These are phyloP conservation scores for Drosophila hydei DNA, from an alignment of 1,140 invertebrate species.

Conservation along the genomic window DNA sequence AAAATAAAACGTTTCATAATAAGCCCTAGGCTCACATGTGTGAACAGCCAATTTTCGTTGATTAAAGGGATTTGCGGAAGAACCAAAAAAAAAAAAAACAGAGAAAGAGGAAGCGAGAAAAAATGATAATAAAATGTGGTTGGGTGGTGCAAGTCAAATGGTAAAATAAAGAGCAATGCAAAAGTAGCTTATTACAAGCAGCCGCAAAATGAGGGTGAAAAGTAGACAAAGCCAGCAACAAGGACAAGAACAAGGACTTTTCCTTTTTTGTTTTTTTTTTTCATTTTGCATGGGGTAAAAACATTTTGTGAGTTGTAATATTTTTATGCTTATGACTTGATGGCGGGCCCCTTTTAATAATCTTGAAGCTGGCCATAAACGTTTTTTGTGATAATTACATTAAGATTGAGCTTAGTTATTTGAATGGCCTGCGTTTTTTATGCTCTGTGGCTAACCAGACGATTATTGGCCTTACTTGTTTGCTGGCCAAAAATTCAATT, in stretches of 20 bases:
- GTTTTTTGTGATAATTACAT: slow-evolving; percentile 64
- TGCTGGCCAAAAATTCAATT: slow-evolving; percentile 71
- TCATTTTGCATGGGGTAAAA: slow-evolving; percentile 46
- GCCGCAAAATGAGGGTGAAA: slow-evolving; percentile 54
- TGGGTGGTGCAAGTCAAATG: slow-evolving; percentile 59
- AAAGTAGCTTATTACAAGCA: slow-evolving; percentile 69
- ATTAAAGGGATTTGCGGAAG: slow-evolving; percentile 67
- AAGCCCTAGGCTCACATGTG: slow-evolving; percentile 56
- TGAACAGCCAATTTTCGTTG: slow-evolving; percentile 72
- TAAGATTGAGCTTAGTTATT: slow-evolving; percentile 46
- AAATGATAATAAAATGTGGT: slow-evolving; percentile 59
- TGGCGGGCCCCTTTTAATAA: slow-evolving; percentile 59
- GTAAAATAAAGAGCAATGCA: slow-evolving; percentile 77
- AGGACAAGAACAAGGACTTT: slow-evolving; percentile 36
- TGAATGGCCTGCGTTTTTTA: slow-evolving; percentile 9
- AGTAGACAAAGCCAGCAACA: slow-evolving; percentile 28
- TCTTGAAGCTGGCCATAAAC: slow-evolving; percentile 67
- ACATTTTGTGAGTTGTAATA: slow-evolving; percentile 52
- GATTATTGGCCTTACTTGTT: slow-evolving; percentile 43
- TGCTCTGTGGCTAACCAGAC: slow-evolving; percentile 42
- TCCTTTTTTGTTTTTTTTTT: slow-evolving; percentile 24
- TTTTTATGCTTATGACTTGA: slow-evolving; percentile 76
- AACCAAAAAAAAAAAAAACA: slow-evolving; percentile 11
- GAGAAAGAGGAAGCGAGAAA: neutral
- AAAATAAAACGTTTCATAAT: slow-evolving; percentile 22